These are phyloP conservation scores for Pseudomyrmex sp. DNA, from an alignment of 1,140 invertebrate species.

Conservation along the genomic window DNA sequence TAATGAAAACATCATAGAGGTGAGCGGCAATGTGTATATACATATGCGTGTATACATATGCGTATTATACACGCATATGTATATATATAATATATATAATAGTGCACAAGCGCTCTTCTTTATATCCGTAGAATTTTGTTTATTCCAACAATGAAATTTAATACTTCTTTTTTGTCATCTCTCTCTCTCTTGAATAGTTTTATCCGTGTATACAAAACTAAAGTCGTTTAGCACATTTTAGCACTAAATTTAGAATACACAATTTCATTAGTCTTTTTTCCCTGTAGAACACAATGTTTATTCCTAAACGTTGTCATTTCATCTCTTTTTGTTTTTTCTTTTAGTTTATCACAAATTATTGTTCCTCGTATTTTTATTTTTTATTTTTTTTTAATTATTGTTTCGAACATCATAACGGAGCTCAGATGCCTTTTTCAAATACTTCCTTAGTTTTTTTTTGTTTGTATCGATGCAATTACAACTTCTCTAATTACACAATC, in stretches of 20 bases:
- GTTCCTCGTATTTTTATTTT: constrained; percentile 79
- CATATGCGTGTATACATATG: constrained; percentile 43
- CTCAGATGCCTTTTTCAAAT: constrained; percentile 70
- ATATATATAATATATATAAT: constrained; percentile 53
- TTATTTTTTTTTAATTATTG: constrained; percentile 68
- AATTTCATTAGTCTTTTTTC: constrained; percentile 79
- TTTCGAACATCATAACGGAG: constrained; percentile 74
- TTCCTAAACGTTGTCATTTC: constrained; percentile 80
- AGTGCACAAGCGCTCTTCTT: constrained; percentile 34
- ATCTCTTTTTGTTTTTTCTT: constrained; percentile 77
- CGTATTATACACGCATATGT: constrained; percentile 31
- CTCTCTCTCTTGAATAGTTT: constrained; percentile 72
- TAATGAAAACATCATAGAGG: constrained; percentile 71
- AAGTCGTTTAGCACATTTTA: constrained; percentile 80
- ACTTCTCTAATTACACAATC: constrained; percentile 72
- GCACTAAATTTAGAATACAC: constrained; percentile 82
- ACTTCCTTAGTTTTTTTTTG: constrained; percentile 45
- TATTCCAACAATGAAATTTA: constrained; percentile 78
- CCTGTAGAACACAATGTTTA: constrained; percentile 83
- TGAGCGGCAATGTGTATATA: constrained; percentile 68
- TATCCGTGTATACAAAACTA: constrained; percentile 82
- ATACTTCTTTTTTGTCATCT: constrained; percentile 74
- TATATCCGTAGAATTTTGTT: constrained; percentile 73
- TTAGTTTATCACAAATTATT: constrained; percentile 85
- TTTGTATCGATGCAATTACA: constrained; percentile 72